Conservation (phyloP, 2,888 invertebrate species). For the Drosophila mimetica region DNA sequence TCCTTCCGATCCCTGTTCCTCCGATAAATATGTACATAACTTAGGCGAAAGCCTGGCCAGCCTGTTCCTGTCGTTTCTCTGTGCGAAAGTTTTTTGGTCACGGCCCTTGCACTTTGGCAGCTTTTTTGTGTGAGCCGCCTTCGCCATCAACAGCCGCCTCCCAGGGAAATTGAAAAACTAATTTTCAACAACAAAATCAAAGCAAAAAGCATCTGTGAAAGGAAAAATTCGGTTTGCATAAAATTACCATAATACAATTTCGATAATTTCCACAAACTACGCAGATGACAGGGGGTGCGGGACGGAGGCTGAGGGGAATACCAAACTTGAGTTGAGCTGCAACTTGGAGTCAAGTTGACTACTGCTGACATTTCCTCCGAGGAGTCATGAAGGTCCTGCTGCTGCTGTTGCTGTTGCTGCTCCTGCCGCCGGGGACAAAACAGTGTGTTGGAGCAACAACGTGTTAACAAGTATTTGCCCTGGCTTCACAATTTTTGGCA, state of each 20-base stretch:
- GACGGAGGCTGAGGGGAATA: background rate
- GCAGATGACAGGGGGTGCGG: conserved; percentile 43
- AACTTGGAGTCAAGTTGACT: conserved; percentile 42
- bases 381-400: conserved; percentile 1
- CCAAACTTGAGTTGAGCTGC: conserved; percentile 36
- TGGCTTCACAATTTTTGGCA: conserved; percentile 33
- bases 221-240: conserved; percentile 66
- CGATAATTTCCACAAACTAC: conserved; percentile 68
- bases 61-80: conserved; percentile 42
- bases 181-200: conserved; percentile 70
- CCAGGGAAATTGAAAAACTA: conserved; percentile 70
- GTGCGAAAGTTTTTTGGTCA: conserved; percentile 52
- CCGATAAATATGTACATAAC: conserved; percentile 69
- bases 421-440: background rate
- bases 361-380: conserved; percentile 16
- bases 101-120: conserved; percentile 38
- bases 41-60: conserved; percentile 38
- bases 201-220: conserved; percentile 46
- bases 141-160: conserved; percentile 5
- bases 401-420: no score
- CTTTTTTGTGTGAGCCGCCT: background rate
- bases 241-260: conserved; percentile 79
- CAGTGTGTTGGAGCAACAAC: conserved; percentile 36
- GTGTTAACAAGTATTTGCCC: conserved; percentile 49
- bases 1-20: background rate